These are phyloP conservation scores for Neomonachus schauinslandi DNA, from an alignment of 2,113 vertebrate species.

Conservation along the genomic window DNA sequence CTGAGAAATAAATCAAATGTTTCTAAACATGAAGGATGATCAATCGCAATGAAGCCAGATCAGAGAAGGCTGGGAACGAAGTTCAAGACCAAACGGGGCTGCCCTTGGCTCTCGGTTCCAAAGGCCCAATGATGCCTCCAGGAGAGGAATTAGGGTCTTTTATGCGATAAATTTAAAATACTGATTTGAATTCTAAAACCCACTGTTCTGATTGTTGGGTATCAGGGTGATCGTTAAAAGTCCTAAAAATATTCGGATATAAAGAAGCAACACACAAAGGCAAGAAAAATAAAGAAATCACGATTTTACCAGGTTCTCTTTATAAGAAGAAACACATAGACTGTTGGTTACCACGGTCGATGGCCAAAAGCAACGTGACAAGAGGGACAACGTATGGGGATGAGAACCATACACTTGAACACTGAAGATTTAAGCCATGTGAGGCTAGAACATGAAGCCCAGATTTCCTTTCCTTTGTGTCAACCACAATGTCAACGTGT, in stretches of 20 bases:
- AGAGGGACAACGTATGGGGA: not conserved
- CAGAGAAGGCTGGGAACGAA: not conserved
- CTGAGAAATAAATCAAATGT: not conserved
- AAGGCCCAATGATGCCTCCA: not conserved
- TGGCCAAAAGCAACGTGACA: not conserved
- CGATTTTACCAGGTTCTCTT: not conserved
- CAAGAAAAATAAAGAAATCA: not conserved
- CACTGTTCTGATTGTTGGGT: not conserved
- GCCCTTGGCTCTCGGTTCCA: not conserved
- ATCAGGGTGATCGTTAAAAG: not conserved
- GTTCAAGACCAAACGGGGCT: fast-evolving
- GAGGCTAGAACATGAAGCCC: not conserved
- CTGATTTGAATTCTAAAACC: not conserved
- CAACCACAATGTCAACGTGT: not conserved
- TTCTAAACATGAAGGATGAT: not conserved
- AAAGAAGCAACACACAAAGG: not conserved
- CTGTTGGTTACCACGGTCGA: not conserved
- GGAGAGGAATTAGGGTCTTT: not conserved
- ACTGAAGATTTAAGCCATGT: not conserved
- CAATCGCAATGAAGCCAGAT: not conserved
- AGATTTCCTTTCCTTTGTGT: not conserved
- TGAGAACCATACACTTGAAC: not conserved
- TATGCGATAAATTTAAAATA: not conserved
- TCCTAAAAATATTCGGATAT: not conserved
- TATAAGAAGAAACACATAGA: not conserved